Conservation (phyloP, 2,113 vertebrate genomes). For the Lepus europaeus region DNA sequence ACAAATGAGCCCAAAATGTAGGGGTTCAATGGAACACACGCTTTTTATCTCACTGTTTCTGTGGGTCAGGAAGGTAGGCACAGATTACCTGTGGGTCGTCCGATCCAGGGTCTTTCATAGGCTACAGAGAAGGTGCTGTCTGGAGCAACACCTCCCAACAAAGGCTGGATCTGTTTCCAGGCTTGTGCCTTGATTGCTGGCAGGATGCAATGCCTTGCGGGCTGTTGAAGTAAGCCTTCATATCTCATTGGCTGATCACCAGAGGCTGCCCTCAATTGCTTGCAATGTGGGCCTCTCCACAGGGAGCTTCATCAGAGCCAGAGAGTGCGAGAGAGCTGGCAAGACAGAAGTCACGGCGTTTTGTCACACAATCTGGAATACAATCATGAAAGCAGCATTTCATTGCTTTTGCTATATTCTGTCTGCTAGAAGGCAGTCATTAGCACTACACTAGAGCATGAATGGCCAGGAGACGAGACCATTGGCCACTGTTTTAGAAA, state of each 20-base stretch:
- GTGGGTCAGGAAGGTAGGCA: not conserved
- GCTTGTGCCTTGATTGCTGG: not conserved
- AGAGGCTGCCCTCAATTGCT: not conserved
- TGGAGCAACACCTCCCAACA: not conserved
- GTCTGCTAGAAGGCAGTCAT: not conserved
- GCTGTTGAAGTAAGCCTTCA: not conserved
- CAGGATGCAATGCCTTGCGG: too few relatives aligned
- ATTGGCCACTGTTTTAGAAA: not conserved
- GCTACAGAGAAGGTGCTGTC: accelerated
- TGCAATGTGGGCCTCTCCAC: not conserved
- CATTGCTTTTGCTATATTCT: not conserved
- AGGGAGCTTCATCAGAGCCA: not conserved
- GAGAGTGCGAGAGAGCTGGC: not conserved
- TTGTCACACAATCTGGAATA: too few relatives aligned
- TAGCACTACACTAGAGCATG: too few relatives aligned
- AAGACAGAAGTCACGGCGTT: not conserved
- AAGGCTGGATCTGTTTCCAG: not conserved
- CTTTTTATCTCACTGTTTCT: not conserved
- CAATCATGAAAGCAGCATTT: not conserved
- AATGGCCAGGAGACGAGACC: not conserved
- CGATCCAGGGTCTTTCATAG: not conserved
- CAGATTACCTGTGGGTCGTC: not conserved
- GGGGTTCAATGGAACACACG: not conserved
- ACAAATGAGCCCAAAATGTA: not conserved
- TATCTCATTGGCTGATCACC: not conserved